Evolutionary conservation across 2,797 vertebrate species (phyloP).

Genomic region (Microhierax caerulescens): DNA sequence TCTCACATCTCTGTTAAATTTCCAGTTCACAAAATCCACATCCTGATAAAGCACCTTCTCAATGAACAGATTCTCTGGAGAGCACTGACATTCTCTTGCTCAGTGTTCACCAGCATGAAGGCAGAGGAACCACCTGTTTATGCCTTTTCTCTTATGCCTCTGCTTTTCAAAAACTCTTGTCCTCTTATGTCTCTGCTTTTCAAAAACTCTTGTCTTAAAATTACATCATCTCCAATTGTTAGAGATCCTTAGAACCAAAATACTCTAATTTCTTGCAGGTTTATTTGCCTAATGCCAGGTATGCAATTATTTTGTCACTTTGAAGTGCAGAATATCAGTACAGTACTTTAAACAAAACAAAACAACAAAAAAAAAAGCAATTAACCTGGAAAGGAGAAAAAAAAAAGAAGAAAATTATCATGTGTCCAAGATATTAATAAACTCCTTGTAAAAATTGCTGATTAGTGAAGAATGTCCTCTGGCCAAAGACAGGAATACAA

Average conservation of each 20-base stretch:
- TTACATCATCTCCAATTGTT: background rate
- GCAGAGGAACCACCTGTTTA: background rate
- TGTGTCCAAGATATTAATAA: background rate
- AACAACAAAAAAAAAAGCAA: background rate
- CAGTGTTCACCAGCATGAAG: background rate
- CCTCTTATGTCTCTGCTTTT: background rate
- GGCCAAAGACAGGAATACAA: background rate
- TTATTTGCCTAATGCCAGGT: slow-evolving; percentile 14
- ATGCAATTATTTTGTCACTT: background rate
- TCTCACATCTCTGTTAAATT: background rate
- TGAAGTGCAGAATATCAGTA: background rate
- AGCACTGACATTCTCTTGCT: background rate
- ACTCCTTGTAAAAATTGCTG: background rate
- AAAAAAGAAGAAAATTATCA: background rate
- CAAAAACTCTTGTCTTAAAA: background rate
- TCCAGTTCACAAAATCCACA: background rate
- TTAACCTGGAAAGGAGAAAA: background rate
- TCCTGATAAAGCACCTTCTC: background rate
- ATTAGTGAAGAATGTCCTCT: background rate
- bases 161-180: too few relatives aligned
- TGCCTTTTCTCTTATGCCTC: background rate
- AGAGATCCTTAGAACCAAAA: background rate
- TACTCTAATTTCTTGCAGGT: background rate
- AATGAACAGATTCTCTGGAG: background rate
- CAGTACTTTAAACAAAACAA: background rate